Conservation (phyloP, 1,140 invertebrate genomes). For the Euwallacea similis region DNA sequence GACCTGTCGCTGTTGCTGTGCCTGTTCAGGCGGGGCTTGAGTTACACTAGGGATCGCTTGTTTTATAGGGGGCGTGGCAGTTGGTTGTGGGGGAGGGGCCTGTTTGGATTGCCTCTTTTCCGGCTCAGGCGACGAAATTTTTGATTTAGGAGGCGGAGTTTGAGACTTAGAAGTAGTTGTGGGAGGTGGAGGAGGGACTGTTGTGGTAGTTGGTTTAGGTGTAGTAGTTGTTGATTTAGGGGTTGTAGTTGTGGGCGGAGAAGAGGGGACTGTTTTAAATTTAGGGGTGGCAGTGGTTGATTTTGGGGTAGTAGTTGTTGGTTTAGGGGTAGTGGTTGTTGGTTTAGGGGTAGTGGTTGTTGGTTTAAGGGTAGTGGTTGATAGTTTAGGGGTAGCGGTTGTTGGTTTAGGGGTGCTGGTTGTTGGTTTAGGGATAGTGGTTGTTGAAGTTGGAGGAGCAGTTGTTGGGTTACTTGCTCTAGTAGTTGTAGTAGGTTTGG, state of each 20-base stretch:
- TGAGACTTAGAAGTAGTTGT: slow-evolving; percentile 26
- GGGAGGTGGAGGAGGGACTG: slow-evolving; percentile 39
- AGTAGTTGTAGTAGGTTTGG: slow-evolving; percentile 22
- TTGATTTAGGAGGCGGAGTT: slow-evolving; percentile 19
- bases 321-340: slow-evolving; percentile 33
- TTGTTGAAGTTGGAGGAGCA: slow-evolving; percentile 21
- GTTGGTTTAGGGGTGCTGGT: slow-evolving; percentile 43
- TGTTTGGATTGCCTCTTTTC: slow-evolving; percentile 17
- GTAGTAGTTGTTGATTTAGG: slow-evolving; percentile 43
- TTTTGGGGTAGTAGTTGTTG: slow-evolving; percentile 41
- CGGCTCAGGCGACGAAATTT: background rate
- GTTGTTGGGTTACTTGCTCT: slow-evolving; percentile 31
- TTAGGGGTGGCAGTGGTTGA: slow-evolving; percentile 38
- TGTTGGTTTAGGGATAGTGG: slow-evolving; percentile 43
- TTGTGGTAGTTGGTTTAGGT: slow-evolving; percentile 41
- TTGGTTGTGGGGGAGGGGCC: slow-evolving; percentile 30
- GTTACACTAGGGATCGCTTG: slow-evolving; percentile 16
- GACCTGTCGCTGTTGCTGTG: too few relatives aligned
- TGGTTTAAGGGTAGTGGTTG: slow-evolving; percentile 16
- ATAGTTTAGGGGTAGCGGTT: slow-evolving; percentile 39
- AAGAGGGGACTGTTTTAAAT: too few relatives aligned
- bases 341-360: slow-evolving; percentile 5
- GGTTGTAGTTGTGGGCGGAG: slow-evolving; percentile 44
- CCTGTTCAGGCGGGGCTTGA: background rate
- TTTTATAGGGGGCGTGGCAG: slow-evolving; percentile 26